Conservation (phyloP, 2,888 invertebrate genomes). For the Meteorus cinctellus region DNA sequence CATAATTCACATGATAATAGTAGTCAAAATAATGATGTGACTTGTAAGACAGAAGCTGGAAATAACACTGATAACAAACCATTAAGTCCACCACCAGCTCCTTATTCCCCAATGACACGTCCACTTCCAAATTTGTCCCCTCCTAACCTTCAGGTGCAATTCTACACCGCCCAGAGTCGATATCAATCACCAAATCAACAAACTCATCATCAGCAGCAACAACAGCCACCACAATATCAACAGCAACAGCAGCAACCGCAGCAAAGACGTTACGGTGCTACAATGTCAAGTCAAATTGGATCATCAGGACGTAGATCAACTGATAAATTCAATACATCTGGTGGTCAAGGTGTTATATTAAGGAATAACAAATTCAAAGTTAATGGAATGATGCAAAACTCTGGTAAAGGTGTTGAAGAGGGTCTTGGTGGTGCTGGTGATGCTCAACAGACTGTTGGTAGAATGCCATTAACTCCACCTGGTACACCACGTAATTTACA, state of each 20-base stretch:
- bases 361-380: slow-evolving; percentile 64
- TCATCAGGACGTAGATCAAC: slow-evolving; percentile 27
- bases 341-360: slow-evolving; percentile 54
- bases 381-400: slow-evolving; percentile 64
- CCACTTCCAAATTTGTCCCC: slow-evolving; percentile 68
- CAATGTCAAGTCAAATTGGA: slow-evolving; percentile 27
- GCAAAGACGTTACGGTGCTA: slow-evolving; percentile 33
- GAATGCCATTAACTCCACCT: slow-evolving; percentile 68
- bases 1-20: slow-evolving; percentile 31
- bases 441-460: slow-evolving; percentile 57
- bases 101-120: slow-evolving; percentile 65
- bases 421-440: slow-evolving; percentile 66
- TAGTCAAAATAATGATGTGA: slow-evolving; percentile 33
- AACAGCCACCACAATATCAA: slow-evolving; percentile 53
- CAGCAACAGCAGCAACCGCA: slow-evolving; percentile 59
- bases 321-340: slow-evolving; percentile 40
- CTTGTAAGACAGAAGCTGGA: slow-evolving; percentile 7
- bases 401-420: slow-evolving; percentile 60
- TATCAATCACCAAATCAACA: slow-evolving; percentile 57
- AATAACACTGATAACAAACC: slow-evolving; percentile 50
- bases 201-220: slow-evolving; percentile 53
- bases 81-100: slow-evolving; percentile 64
- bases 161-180: slow-evolving; percentile 57
- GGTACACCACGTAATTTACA: slow-evolving; percentile 63
- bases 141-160: slow-evolving; percentile 69